phyloP scores from a whole-genome alignment of 2,113 vertebrate species.

The Lates calcarifer region DNA sequence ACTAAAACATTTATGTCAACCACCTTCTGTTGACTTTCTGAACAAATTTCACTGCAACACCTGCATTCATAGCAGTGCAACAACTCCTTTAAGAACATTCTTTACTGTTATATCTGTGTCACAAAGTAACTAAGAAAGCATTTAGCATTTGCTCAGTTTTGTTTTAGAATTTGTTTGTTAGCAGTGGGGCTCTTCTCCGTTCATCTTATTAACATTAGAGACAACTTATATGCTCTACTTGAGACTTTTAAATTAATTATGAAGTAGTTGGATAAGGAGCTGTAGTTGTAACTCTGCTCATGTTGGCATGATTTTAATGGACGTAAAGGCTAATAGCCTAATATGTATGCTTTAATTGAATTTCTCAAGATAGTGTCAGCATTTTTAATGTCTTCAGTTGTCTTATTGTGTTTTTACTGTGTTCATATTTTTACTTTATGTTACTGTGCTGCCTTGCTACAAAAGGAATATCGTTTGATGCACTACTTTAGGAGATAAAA shows the following conservation, averaged over 20 bases:
- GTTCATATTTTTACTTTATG: neutral
- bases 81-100: neutral
- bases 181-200: slow-evolving; percentile 21
- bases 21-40: slow-evolving; percentile 17
- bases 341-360: neutral
- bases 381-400: neutral
- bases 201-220: slow-evolving; percentile 10
- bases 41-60: slow-evolving; percentile 15
- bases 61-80: slow-evolving; percentile 22
- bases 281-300: slow-evolving; percentile 6
- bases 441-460: neutral
- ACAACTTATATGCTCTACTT: neutral
- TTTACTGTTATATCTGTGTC: slow-evolving; percentile 8
- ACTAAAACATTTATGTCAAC: slow-evolving; percentile 18
- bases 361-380: neutral
- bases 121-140: slow-evolving; percentile 14
- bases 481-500: too few relatives aligned
- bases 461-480: neutral
- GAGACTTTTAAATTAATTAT: neutral
- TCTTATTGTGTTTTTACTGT: neutral
- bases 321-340: neutral
- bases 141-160: slow-evolving; percentile 4
- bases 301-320: neutral
- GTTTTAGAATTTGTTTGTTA: slow-evolving; percentile 6
- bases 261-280: neutral